Evolutionary conservation across 2,113 vertebrate genomes (phyloP).

Genomic region (Gnathonemus echidnorhynchus): DNA sequence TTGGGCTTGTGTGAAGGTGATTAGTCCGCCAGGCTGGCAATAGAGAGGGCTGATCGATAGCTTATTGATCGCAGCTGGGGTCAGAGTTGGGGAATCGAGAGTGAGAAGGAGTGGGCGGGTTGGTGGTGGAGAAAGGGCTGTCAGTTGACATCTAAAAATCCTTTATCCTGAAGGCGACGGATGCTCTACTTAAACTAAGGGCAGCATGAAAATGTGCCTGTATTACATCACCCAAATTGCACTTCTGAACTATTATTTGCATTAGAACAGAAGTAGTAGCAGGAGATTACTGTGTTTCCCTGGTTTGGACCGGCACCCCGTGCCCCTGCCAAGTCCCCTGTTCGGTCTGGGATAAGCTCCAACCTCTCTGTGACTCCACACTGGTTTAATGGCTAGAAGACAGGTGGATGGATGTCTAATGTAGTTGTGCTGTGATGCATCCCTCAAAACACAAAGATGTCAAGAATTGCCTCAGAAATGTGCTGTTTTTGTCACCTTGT

Average conservation of each 20-base stretch:
- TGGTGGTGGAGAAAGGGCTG: constrained; percentile 49
- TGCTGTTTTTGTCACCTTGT: not conserved
- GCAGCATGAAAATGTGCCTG: constrained; percentile 28
- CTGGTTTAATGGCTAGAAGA: not conserved
- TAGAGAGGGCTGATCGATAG: constrained; percentile 72
- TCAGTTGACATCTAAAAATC: constrained; percentile 67
- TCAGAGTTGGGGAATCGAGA: constrained; percentile 66
- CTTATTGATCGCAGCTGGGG: constrained; percentile 65
- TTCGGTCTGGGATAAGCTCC: not conserved
- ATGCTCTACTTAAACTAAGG: constrained; percentile 58
- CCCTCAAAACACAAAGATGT: not conserved
- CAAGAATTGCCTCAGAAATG: not conserved
- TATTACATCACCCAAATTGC: not conserved
- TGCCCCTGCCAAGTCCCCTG: not conserved
- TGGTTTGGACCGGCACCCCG: not conserved
- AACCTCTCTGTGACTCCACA: not conserved
- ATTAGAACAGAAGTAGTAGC: not conserved
- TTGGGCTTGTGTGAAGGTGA: constrained; percentile 71
- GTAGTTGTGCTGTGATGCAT: not conserved
- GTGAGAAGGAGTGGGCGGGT: constrained; percentile 42
- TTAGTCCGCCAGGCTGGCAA: constrained; percentile 73
- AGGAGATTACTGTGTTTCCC: not conserved
- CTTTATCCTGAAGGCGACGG: constrained; percentile 66
- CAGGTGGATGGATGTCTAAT: not conserved
- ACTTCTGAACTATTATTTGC: not conserved